phyloP scores from a whole-genome alignment of 2,888 invertebrate genomes.

The Acronicta alni region DNA sequence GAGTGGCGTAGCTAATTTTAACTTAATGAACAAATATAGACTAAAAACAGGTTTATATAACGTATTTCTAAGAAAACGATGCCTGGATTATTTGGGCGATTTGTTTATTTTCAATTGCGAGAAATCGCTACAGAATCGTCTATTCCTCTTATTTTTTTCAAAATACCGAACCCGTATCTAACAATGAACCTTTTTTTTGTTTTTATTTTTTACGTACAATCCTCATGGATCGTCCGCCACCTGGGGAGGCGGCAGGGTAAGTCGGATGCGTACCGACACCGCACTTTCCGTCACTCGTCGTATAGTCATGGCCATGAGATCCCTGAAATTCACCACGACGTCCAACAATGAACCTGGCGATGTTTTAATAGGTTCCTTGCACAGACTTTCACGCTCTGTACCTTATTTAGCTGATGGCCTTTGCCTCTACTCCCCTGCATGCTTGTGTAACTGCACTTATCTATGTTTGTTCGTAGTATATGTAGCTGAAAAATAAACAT shows the following conservation, averaged over 20 bases:
- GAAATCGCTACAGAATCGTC: conserved; percentile 6
- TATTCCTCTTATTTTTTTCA: conserved; percentile 33
- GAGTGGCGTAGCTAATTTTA: not conserved
- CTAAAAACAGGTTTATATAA: not conserved
- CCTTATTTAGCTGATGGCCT: conserved; percentile 18
- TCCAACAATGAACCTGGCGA: not conserved
- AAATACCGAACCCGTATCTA: conserved; percentile 19
- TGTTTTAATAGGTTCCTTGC: conserved; percentile 27
- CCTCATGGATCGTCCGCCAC: too few species aligned
- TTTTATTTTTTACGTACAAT: too few species aligned
- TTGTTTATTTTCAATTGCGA: conserved; percentile 33
- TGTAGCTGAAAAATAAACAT: conserved; percentile 34
- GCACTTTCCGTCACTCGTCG: too few species aligned
- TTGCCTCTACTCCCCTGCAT: conserved; percentile 7
- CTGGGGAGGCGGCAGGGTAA: too few species aligned
- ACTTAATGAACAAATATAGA: not conserved
- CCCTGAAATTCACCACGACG: too few species aligned
- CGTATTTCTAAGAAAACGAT: conserved; percentile 27
- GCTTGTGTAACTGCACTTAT: conserved; percentile 19
- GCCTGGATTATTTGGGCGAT: conserved; percentile 1
- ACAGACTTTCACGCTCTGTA: not conserved
- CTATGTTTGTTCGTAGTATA: conserved; percentile 20
- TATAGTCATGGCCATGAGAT: too few species aligned
- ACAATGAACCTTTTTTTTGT: not conserved
- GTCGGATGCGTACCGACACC: too few species aligned